These are phyloP conservation scores for Isoperla grammatica DNA, from an alignment of 2,888 invertebrate species.

Conservation along the genomic window DNA sequence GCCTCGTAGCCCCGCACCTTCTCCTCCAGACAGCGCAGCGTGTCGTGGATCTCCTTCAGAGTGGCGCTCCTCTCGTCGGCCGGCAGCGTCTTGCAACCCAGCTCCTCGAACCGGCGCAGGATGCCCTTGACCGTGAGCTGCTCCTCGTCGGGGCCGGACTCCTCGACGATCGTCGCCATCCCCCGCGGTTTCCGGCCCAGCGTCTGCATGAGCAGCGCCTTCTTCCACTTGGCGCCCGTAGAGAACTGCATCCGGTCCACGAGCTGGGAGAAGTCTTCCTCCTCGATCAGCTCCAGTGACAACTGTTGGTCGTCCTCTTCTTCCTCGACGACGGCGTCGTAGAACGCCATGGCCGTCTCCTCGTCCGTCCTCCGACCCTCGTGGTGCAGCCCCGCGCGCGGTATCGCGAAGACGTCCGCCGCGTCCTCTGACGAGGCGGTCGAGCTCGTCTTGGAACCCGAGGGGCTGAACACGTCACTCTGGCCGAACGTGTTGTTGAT, in stretches of 20 bases:
- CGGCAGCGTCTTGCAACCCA: constrained; percentile 40
- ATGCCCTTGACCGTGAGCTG: constrained; percentile 80
- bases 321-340: constrained; percentile 25
- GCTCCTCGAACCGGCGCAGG: constrained; percentile 71
- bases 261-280: constrained; percentile 5
- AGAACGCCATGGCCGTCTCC: constrained; percentile 20
- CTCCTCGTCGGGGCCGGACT: constrained; percentile 44
- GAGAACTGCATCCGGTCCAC: constrained; percentile 15
- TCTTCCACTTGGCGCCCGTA: constrained; percentile 19
- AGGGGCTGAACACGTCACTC: not conserved
- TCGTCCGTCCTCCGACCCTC: constrained; percentile 10
- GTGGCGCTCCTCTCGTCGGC: constrained; percentile 42
- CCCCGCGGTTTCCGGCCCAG: constrained; percentile 33
- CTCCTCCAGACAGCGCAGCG: constrained; percentile 45
- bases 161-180: constrained; percentile 80
- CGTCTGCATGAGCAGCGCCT: constrained; percentile 12
- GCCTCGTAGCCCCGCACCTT: constrained; percentile 39
- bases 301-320: constrained; percentile 13
- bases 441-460: not conserved
- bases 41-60: constrained; percentile 43
- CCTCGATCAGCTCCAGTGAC: constrained; percentile 7
- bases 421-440: not conserved
- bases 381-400: not conserved
- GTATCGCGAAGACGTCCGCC: not conserved
- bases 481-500: not conserved